Evolutionary conservation across 2,113 vertebrate species (phyloP), one percentile per base, ranked within the genome.

Genomic region (Brachypteracias leptosomus): DNA sequence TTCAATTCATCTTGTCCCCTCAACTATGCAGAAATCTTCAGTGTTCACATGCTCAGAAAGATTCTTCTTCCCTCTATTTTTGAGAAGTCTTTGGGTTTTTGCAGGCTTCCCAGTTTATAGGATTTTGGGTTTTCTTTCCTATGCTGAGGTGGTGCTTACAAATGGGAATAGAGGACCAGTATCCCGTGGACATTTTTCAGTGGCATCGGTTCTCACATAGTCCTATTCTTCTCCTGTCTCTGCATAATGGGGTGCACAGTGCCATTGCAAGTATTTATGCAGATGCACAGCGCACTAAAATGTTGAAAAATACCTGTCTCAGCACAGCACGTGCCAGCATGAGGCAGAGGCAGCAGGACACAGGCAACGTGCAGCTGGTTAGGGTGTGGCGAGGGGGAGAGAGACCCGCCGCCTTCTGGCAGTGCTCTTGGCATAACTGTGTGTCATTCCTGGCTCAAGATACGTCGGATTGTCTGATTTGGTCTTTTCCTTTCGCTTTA

Each of bases 1-100:
- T 82, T 91, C 74, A 76, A 65, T 95, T 95, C 58, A 88, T 96
- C 89, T 91, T 93, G 71, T 93, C 78, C 65, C 54, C 29, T 89
- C 46, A 92, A 1, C 81, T 92, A 26, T 94, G 80, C 52, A 47
- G 89, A 74, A 89, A 13, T 71, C n/a, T 44, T 80, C 80, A 74
- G 11, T 44, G 38, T 70, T 89, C 79, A 71, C 73, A 40, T 52
- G 40, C 28, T 93, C 36, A n/a, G 49, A 77, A 77, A 35, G 65
- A 82, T 78, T 73, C 74, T 84, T 8, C 49, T 92, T 87, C 44
- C 24, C 13, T 55, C 57, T 78, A 33, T 72, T 78, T 57, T 55
- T 68, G 65, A 55, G 40, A 63, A 90, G 21, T 26, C 44, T 59
- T 63, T 2, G 13, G 33, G 25, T 6, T 77, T 88, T 86, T 86